Conservation (phyloP, 2,888 invertebrate species). For the Cordilura impudica region DNA sequence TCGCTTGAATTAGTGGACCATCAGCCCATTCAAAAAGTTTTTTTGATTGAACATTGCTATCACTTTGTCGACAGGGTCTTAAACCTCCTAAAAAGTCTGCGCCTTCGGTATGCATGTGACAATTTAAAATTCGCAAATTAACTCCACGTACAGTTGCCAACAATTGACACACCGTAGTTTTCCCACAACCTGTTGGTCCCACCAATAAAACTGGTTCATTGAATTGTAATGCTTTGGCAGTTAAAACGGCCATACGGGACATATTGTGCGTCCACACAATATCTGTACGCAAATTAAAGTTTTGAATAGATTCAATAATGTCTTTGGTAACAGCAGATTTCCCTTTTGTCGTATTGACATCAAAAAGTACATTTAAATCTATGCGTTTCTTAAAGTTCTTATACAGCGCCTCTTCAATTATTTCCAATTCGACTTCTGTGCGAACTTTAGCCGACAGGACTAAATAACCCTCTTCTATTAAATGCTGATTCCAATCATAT, state of each 20-base stretch:
- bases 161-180: conserved; percentile 96
- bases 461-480: conserved; percentile 97
- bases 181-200: conserved; percentile 98
- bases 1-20: conserved; percentile 94
- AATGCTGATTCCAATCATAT: conserved; percentile 98
- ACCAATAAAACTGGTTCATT: conserved; percentile 96
- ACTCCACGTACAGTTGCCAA: conserved; percentile 85
- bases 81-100: conserved; percentile 98
- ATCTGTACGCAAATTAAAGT: conserved; percentile 81
- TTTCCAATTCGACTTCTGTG: conserved; percentile 87
- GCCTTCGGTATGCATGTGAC: conserved; percentile 99
- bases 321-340: conserved; percentile 85
- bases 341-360: conserved; percentile 81
- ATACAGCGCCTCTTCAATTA: conserved; percentile 88
- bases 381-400: conserved; percentile 89
- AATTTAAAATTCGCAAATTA: conserved; percentile 90
- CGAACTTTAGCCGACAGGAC: conserved; percentile 95
- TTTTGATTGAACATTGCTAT: conserved; percentile 14
- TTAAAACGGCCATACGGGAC: conserved; percentile 87
- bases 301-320: conserved; percentile 84
- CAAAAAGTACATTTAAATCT: conserved; percentile 84
- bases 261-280: conserved; percentile 97
- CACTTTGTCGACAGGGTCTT: conserved; percentile 84
- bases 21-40: conserved; percentile 98
- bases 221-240: conserved; percentile 91